Base-by-base conservation (phyloP, 2,113 vertebrate species). In the Notarius quadriscutis region DNA sequence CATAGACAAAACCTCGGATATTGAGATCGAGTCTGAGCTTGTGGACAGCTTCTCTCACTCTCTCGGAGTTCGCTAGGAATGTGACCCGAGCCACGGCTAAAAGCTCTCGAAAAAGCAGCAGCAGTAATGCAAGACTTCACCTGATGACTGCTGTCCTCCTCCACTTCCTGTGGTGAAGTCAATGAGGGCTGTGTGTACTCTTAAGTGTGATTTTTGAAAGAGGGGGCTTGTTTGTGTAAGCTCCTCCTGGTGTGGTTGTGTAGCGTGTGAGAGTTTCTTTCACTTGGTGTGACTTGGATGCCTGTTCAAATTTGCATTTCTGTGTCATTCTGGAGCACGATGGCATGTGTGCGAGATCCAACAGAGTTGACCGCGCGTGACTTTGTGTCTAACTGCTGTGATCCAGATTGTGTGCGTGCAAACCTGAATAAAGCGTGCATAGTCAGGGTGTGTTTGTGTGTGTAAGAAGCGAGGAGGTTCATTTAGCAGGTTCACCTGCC, bases 21-120 rank as follows among this genome's bases (percentile, higher is more conserved):
- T 72, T 80, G 77, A 41, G 50, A 41, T 91, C 81, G 50, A 84
- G 85, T 91, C 89, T 93, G 85, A 88, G 67, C 86, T 85, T 87
- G 89, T 72, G 77, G 84, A 88, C 69, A 89, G 83, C 83, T 83
- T 83, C 82, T 60, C 83, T 87, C 74, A 62, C 60, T 89, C 82
- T 89, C 67, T 65, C 74, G 71, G 41, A 60, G 58, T 85, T 74
- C 50, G 72, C 51, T 84, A 81, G 90, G 81, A 89, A 91, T 84
- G 34, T 65, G 75, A 30, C 41, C 71, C 25, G 67, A n/a, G 30
- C 87, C 85, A 48, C n/a, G 63, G 58, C 71, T 83, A 83, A 88
- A 86, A 89, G 89, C 84, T 15, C 22, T 60, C 81, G 48, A 17
- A 85, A 84, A 81, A n/a, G n/a, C 11, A 30, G 84, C 69, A 41